phyloP scores from a whole-genome alignment of 2,888 invertebrate genomes.

The Agrilus mali region DNA sequence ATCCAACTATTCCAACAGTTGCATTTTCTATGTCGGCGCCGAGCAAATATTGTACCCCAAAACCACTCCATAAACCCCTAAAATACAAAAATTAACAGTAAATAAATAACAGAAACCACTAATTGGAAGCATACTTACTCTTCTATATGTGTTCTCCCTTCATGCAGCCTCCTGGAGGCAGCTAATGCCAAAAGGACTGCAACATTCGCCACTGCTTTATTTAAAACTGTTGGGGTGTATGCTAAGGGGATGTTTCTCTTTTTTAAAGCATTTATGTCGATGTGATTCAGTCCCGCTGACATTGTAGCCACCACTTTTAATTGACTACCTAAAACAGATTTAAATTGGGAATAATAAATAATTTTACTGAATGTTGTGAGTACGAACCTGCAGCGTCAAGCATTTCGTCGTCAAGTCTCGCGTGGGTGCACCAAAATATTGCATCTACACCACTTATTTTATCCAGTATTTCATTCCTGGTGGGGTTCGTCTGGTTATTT shows the following conservation, averaged over 20 bases:
- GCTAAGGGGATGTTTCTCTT: constrained; percentile 61
- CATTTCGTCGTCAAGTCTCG: constrained; percentile 34
- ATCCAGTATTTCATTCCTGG: constrained; percentile 20
- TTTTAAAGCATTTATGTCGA: constrained; percentile 61
- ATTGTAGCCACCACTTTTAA: constrained; percentile 68
- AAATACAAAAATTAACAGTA: constrained; percentile 1
- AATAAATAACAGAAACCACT: no score
- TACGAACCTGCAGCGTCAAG: constrained; percentile 28
- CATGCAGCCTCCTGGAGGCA: constrained; percentile 63
- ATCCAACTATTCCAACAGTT: constrained; percentile 71
- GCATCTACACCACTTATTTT: constrained; percentile 46
- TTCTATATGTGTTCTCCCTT: constrained; percentile 55
- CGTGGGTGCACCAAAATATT: constrained; percentile 43
- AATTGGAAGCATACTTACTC: constrained; percentile 33
- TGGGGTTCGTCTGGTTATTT: neutral
- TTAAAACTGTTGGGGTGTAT: constrained; percentile 66
- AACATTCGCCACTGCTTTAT: constrained; percentile 70
- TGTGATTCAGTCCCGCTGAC: constrained; percentile 79
- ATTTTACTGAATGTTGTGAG: no score
- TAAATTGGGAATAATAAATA: no score
- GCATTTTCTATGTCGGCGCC: constrained; percentile 67
- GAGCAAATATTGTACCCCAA: constrained; percentile 59
- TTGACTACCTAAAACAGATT: constrained; percentile 41
- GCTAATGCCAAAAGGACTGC: constrained; percentile 64
- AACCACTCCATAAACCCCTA: constrained; percentile 18